These are phyloP conservation scores for Sycophila texana DNA, from an alignment of 2,888 invertebrate species.

Conservation along the genomic window DNA sequence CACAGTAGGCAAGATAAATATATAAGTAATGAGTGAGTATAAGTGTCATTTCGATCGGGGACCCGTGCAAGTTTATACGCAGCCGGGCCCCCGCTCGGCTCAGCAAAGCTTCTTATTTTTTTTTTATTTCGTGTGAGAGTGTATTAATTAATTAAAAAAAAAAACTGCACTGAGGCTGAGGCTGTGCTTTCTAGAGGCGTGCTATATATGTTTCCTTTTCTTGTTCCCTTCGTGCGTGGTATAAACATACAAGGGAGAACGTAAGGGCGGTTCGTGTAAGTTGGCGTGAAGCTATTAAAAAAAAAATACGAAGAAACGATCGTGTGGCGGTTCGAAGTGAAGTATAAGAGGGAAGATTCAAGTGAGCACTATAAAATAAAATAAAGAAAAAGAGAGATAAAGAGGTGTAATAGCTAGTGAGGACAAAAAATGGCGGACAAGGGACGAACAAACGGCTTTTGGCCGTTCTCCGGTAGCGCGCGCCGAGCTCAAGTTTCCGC, in stretches of 20 bases:
- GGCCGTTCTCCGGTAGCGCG: constrained; percentile 33
- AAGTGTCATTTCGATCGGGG: no score
- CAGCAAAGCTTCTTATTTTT: no score
- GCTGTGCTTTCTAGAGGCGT: constrained; percentile 58
- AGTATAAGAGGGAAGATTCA: neutral
- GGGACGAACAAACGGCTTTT: constrained; percentile 3
- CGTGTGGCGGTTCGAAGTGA: neutral
- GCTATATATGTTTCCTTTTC: constrained; percentile 48
- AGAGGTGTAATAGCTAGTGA: neutral
- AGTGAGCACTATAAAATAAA: neutral
- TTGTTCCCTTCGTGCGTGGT: neutral
- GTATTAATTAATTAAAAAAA: constrained; percentile 46
- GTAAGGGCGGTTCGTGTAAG: neutral
- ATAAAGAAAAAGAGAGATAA: neutral
- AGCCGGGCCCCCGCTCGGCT: no score
- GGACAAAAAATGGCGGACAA: neutral
- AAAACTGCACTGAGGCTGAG: constrained; percentile 58
- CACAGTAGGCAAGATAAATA: neutral
- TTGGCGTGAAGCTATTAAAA: neutral
- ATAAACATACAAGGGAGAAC: neutral
- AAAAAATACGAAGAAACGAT: neutral
- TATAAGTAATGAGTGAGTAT: no score
- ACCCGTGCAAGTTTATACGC: no score
- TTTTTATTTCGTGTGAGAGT: neutral
- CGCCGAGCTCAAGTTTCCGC: constrained; percentile 34